Evolutionary conservation across 1,140 invertebrate genomes (phyloP).

Genomic region (Chionoecetes opilio): DNA sequence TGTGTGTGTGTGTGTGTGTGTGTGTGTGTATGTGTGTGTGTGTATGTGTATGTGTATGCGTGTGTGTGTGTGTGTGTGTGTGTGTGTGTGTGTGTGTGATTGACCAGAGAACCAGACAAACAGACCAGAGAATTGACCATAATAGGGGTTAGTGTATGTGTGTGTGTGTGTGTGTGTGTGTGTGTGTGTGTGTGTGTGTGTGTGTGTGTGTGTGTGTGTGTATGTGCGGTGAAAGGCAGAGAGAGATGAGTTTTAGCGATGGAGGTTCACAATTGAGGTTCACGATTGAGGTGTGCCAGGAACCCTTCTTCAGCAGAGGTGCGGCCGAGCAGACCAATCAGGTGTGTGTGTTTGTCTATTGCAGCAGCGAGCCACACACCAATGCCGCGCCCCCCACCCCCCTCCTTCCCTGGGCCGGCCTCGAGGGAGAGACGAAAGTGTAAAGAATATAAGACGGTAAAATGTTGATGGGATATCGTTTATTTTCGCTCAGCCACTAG

Average conservation of each 20-base stretch:
- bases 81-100: no score
- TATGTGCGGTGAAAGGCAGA: no score
- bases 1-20: constrained; percentile 27
- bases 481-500: background rate
- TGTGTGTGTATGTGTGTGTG: constrained; percentile 9
- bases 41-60: background rate
- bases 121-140: no score
- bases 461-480: background rate
- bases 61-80: no score
- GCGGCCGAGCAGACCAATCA: background rate
- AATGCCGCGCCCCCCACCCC: background rate
- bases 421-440: background rate
- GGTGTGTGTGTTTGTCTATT: background rate
- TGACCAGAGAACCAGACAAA: no score
- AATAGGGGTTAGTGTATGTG: no score
- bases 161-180: constrained; percentile 20
- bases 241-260: no score
- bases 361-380: background rate
- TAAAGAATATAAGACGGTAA: background rate
- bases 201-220: no score
- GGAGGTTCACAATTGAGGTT: no score
- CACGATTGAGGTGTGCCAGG: no score
- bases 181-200: background rate
- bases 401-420: background rate
- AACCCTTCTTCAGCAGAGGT: no score